phyloP scores from a whole-genome alignment of 2,113 vertebrate genomes.

The Choloepus hoffmanni region DNA sequence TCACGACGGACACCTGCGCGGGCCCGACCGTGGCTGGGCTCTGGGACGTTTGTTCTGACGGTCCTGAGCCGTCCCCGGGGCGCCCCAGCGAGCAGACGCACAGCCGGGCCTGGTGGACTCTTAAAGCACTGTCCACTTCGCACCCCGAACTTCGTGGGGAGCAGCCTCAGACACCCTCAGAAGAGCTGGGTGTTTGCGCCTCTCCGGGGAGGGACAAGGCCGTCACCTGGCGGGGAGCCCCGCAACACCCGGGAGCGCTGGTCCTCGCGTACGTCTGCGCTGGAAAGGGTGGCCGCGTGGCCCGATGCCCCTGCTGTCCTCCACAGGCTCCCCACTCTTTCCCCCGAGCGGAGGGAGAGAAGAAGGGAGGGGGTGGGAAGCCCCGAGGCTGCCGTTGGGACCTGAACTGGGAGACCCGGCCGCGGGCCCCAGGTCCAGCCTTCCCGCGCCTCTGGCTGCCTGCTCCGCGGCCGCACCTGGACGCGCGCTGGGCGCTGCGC shows the following conservation, averaged over 20 bases:
- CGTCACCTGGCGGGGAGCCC: not conserved
- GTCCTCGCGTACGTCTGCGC: not conserved
- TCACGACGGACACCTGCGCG: not conserved
- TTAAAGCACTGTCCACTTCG: not conserved
- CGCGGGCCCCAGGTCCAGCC: too few relatives aligned
- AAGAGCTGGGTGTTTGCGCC: not conserved
- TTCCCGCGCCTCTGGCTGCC: not conserved
- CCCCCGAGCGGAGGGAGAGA: not conserved
- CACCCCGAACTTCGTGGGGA: not conserved
- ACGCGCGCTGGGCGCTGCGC: rapidly evolving
- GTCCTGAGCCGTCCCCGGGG: too few relatives aligned
- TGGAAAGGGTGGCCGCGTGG: not conserved
- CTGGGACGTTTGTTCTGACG: not conserved
- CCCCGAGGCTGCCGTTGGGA: not conserved
- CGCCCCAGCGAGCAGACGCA: too few relatives aligned
- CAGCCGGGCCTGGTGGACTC: not conserved
- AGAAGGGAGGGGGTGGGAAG: slow-evolving; percentile 30
- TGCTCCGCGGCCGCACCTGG: not conserved
- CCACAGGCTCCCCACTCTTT: slow-evolving; percentile 65
- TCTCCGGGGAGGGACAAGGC: not conserved
- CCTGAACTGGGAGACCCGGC: not conserved
- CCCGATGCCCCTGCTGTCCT: slow-evolving; percentile 64
- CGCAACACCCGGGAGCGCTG: too few relatives aligned
- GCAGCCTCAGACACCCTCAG: not conserved
- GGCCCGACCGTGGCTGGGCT: too few relatives aligned